These are phyloP conservation scores for Stenichneumon culpator DNA, from an alignment of 2,888 invertebrate species.

Conservation along the genomic window DNA sequence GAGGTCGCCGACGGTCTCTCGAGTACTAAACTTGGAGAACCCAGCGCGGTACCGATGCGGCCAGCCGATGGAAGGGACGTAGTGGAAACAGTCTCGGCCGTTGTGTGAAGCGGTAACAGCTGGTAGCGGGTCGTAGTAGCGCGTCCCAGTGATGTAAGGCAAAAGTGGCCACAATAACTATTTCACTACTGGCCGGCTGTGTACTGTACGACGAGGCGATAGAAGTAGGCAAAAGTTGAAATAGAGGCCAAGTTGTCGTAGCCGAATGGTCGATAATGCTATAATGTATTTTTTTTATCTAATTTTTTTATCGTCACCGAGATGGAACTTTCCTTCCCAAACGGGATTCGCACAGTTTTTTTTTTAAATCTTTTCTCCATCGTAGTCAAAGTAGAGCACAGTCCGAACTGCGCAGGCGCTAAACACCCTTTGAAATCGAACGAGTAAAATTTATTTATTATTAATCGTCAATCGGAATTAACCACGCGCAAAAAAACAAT, in stretches of 20 bases:
- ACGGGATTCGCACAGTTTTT: no score
- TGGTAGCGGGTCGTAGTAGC: neutral
- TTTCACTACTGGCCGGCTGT: neutral
- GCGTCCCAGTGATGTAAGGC: neutral
- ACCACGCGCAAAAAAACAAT: no score
- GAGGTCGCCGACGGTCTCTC: conserved; percentile 66
- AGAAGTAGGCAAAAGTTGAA: neutral
- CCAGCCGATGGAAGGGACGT: conserved; percentile 35
- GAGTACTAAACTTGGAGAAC: conserved; percentile 71
- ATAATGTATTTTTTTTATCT: neutral
- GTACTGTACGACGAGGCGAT: neutral
- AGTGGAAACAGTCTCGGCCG: neutral
- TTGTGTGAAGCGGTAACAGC: neutral
- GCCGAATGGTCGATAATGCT: conserved; percentile 6
- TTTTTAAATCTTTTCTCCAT: no score
- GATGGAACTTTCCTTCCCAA: no score
- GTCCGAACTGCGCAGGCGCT: no score
- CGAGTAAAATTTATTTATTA: no score
- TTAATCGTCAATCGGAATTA: no score
- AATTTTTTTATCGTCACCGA: neutral
- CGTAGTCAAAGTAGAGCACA: no score
- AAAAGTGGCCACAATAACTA: neutral
- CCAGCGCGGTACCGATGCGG: conserved; percentile 17
- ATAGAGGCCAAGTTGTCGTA: conserved; percentile 12
- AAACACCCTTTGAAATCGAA: no score